Percentiles rank a stretch among this genome's conserved stretches.
Conservation (phyloP, 2,888 invertebrate species). For the Tipula confusa region DNA sequence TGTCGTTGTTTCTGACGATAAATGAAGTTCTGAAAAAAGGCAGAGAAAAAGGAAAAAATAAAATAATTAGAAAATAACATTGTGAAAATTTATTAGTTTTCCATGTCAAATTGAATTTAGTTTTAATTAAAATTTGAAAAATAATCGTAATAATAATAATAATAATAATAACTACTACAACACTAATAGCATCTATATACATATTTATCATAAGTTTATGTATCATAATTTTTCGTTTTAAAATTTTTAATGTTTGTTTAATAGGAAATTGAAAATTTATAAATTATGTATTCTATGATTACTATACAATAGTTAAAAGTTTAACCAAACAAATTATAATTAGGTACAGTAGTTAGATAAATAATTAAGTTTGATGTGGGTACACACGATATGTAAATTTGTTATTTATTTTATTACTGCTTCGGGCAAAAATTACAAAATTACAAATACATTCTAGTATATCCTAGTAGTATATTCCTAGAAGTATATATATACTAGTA, state of each 20-base stretch:
- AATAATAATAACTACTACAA: no score
- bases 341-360: background rate
- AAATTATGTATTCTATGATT: background rate
- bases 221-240: background rate
- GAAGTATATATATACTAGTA: no score
- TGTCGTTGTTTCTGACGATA: background rate
- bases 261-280: background rate
- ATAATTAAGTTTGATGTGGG: conserved; percentile 7
- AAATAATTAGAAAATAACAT: conserved; percentile 5
- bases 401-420: background rate
- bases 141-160: background rate
- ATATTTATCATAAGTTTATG: background rate
- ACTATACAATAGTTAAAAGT: background rate
- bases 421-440: background rate
- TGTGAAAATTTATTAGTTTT: background rate
- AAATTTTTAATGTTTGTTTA: background rate
- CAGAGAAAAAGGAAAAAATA: background rate
- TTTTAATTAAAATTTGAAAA: background rate
- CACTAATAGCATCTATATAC: background rate
- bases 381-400: background rate
- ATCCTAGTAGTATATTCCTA: no score
- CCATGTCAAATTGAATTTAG: background rate
- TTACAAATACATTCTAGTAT: no score
- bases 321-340: background rate
- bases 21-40: background rate